These are phyloP conservation scores for Ceratothoa steindachneri DNA, from an alignment of 2,888 invertebrate genomes.

Conservation along the genomic window DNA sequence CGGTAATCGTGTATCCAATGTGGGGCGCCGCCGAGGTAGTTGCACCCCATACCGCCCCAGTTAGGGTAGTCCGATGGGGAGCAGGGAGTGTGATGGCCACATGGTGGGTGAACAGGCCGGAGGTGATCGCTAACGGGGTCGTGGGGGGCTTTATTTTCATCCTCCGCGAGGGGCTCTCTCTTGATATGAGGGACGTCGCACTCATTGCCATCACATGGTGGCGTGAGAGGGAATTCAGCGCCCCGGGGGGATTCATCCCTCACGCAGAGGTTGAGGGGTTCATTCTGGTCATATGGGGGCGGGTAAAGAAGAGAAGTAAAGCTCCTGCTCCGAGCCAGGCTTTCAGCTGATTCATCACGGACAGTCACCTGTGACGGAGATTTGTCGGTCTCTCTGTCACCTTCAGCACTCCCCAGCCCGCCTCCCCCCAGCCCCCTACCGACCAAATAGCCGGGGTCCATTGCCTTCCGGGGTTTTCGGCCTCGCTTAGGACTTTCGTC, in stretches of 20 bases:
- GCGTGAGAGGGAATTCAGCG: conserved; percentile 24
- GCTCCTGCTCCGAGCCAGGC: conserved; percentile 26
- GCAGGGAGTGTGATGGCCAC: conserved; percentile 9
- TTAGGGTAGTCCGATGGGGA: conserved; percentile 17
- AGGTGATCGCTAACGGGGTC: not conserved
- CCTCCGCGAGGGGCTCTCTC: conserved; percentile 24
- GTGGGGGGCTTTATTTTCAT: conserved; percentile 12
- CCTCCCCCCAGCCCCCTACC: not conserved
- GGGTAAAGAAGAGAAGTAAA: conserved; percentile 33
- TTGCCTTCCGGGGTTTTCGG: conserved; percentile 83
- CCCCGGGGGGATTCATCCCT: conserved; percentile 58
- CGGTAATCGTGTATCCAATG: conserved; percentile 46
- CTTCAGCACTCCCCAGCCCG: conserved; percentile 13
- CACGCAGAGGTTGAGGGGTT: conserved; percentile 78
- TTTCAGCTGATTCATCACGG: not conserved
- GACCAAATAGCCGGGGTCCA: conserved; percentile 56
- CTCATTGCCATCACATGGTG: conserved; percentile 13
- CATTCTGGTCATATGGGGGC: conserved; percentile 58
- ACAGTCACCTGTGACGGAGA: not conserved
- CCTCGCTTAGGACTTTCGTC: conserved; percentile 79
- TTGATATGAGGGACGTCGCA: conserved; percentile 19
- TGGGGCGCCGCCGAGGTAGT: conserved; percentile 20
- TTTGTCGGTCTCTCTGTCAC: conserved; percentile 9
- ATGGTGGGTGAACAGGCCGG: not conserved
- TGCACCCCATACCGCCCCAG: conserved; percentile 1